Evolutionary conservation across 1,140 invertebrate species (phyloP).

Genomic region (Bacillus rossius): DNA sequence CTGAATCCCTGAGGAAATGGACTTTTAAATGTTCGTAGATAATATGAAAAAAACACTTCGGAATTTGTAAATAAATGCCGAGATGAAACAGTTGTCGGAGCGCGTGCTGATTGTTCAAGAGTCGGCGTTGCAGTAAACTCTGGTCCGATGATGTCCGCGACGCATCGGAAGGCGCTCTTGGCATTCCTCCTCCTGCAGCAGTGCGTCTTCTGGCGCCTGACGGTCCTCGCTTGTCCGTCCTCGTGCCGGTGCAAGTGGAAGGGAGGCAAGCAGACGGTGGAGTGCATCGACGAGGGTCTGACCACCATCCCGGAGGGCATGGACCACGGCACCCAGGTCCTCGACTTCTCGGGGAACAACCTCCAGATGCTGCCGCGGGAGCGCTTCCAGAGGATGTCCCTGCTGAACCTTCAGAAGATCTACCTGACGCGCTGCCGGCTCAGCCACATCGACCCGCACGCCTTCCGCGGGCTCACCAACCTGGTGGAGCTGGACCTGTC

Average conservation of each 20-base stretch:
- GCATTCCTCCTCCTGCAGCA: constrained; percentile 2
- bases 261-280: constrained; percentile 82
- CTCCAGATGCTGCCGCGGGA: constrained; percentile 68
- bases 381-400: constrained; percentile 66
- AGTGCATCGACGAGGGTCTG: constrained; percentile 72
- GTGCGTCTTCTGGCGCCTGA: constrained; percentile 1
- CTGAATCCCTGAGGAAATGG: too few relatives aligned
- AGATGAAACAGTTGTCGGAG: too few relatives aligned
- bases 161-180: too few relatives aligned
- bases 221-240: constrained; percentile 56
- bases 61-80: too few relatives aligned
- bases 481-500: constrained; percentile 85
- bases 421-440: constrained; percentile 72
- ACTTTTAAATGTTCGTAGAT: too few relatives aligned
- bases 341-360: constrained; percentile 78
- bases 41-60: too few relatives aligned
- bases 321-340: constrained; percentile 81
- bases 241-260: constrained; percentile 88
- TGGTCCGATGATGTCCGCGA: too few relatives aligned
- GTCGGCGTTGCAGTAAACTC: too few relatives aligned
- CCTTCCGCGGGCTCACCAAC: constrained; percentile 79
- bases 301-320: constrained; percentile 71
- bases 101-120: too few relatives aligned
- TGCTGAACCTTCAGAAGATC: constrained; percentile 84
- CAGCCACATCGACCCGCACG: constrained; percentile 64